Percentiles rank a stretch among this genome's conserved stretches.
Conservation (phyloP, 2,113 vertebrate species). For the Chaetorhynchus papuensis region DNA sequence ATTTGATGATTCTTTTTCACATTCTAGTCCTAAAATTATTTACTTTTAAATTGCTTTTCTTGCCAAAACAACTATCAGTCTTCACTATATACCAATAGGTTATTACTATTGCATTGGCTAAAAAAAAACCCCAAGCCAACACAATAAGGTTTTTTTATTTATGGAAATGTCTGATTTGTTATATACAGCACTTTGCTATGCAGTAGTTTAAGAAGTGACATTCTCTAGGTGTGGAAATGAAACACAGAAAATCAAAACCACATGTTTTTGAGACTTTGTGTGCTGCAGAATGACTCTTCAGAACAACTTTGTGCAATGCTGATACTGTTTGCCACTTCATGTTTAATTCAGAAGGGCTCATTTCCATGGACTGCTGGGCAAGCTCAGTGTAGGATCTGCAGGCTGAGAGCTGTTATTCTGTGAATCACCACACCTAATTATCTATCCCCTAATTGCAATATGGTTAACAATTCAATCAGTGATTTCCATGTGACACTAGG, state of each 20-base stretch:
- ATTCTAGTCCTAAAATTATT: background rate
- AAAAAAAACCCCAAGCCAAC: background rate
- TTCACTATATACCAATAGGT: background rate
- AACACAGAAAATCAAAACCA: background rate
- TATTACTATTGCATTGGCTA: background rate
- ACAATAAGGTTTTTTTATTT: background rate
- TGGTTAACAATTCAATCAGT: background rate
- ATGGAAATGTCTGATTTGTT: background rate
- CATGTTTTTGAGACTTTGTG: background rate
- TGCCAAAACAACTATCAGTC: background rate
- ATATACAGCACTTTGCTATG: background rate
- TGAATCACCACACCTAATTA: background rate
- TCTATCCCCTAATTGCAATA: background rate
- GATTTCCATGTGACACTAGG: background rate
- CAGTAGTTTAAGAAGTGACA: background rate
- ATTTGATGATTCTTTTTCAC: background rate
- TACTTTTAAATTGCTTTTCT: background rate
- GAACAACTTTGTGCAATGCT: background rate
- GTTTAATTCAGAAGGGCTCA: background rate
- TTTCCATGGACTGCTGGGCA: background rate
- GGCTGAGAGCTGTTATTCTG: background rate
- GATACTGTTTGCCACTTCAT: rapidly evolving
- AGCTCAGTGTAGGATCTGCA: background rate
- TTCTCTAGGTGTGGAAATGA: background rate
- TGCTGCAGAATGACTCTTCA: background rate